Evolutionary conservation across 1,140 invertebrate genomes (phyloP).

Genomic region (Planococcus citri): DNA sequence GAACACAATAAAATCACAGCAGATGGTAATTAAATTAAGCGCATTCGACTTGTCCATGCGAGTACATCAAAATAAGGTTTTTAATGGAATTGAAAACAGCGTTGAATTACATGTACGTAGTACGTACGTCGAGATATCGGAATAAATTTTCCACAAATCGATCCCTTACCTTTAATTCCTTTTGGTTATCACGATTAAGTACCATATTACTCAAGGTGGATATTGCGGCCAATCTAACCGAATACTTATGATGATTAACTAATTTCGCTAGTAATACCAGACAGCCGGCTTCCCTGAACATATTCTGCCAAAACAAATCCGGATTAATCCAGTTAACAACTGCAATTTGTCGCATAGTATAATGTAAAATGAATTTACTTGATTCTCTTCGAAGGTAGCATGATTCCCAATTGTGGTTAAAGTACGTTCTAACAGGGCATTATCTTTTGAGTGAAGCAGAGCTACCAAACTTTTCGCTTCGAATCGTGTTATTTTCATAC

Average conservation of each 20-base stretch:
- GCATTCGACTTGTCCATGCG: no score
- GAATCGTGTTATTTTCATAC: not conserved
- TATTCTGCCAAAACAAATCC: conserved; percentile 35
- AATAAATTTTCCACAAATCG: not conserved
- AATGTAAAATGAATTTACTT: conserved; percentile 32
- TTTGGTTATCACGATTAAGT: conserved; percentile 41
- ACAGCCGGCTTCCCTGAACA: conserved; percentile 41
- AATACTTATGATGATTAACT: conserved; percentile 34
- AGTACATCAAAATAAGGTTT: not conserved
- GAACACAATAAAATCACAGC: conserved; percentile 12
- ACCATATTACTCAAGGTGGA: conserved; percentile 42
- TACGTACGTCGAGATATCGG: no score
- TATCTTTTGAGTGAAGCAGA: conserved; percentile 39
- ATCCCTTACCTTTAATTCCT: conserved; percentile 38
- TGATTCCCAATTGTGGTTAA: conserved; percentile 42
- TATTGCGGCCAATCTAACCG: conserved; percentile 35
- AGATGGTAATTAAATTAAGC: not conserved
- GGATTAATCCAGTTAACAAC: not conserved
- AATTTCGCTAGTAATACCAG: conserved; percentile 38
- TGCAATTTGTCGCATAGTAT: not conserved
- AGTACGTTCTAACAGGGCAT: conserved; percentile 38
- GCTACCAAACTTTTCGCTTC: conserved; percentile 39
- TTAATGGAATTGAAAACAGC: not conserved
- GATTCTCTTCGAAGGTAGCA: conserved; percentile 43
- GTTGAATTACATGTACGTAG: not conserved